Base-by-base conservation (phyloP, 2,797 vertebrate genomes). In the Malurus splendens region DNA sequence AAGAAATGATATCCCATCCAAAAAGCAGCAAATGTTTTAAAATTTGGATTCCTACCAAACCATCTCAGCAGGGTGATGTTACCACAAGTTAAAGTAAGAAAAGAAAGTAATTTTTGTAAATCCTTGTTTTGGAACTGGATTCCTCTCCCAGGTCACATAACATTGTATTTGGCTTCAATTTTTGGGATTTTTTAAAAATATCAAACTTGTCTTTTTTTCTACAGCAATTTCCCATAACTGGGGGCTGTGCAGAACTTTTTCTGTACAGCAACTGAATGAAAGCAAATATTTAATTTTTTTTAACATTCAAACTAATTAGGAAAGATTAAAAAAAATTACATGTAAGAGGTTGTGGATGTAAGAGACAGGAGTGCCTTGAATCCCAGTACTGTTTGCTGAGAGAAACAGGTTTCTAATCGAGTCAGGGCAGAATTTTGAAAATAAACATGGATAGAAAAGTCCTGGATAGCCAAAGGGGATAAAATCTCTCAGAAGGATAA, bases 181-280 rank as follows among this genome's bases (percentile, higher is more conserved):
- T 55, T 5, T 0, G 24, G 18, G 4, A 0, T 2, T 23, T 44
- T 44, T 52, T 54, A 50, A 2, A 2, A 47, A 28, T 22, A 28
- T 22, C 42, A 91, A 64, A 73, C 20, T 32, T 47, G 1, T 23
- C 22, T 24, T n/a, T 56, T 67, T 55, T 83, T 57, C 19, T 66
- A 10, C 16, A 67, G 55, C 66, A 42, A 0, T 28, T 41, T 85
- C 33, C 60, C 36, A 36, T 36, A 36, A 54, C 8, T 66, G 22
- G 22, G 15, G 30, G 30, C n/a, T 75, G 19, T 61, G 16, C 32
- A 25, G 18, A 3, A 19, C 15, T 24, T 54, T 44, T 87, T 36
- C 65, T 44, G 1, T 84, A 45, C 28, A 70, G 28, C 50, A 78
- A 9, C 50, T 61, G 30, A 44, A 45, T 76, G 20, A 75, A 86